phyloP scores from a whole-genome alignment of 2,797 vertebrate species.

The Threskiornis aethiopicus region DNA sequence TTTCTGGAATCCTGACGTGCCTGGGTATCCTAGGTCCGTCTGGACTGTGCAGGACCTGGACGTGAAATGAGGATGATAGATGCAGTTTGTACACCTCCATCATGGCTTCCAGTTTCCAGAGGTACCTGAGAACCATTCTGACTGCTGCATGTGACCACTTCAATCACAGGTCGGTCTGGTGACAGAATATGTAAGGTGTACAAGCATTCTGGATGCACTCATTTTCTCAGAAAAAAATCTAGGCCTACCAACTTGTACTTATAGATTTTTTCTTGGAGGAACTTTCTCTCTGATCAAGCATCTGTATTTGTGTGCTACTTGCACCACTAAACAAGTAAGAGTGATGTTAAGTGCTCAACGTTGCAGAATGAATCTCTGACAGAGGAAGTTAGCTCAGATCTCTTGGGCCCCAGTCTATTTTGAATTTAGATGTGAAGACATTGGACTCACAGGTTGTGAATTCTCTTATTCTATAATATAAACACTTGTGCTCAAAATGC shows the following conservation, averaged over 20 bases:
- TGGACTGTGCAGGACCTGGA: background rate
- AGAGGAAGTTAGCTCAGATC: background rate
- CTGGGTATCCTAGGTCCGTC: background rate
- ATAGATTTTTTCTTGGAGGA: background rate
- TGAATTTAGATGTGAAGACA: background rate
- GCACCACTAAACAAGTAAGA: background rate
- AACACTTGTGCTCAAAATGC: background rate
- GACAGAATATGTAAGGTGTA: background rate
- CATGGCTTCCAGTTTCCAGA: background rate
- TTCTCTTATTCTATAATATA: background rate
- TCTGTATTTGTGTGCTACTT: background rate
- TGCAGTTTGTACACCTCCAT: background rate
- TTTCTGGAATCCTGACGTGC: background rate
- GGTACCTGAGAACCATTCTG: background rate
- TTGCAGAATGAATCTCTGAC: background rate
- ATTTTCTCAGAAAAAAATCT: background rate
- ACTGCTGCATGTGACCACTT: background rate
- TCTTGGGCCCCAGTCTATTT: background rate
- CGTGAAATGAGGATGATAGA: background rate
- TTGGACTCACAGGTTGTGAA: background rate
- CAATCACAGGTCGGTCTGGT: background rate
- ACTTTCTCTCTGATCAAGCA: background rate
- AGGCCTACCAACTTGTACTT: background rate
- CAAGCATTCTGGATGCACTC: background rate
- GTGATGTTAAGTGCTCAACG: background rate